A percentile compares a stretch with the other conserved stretches of the same genome.
Conservation (phyloP, 2,113 vertebrate species). For the Hippocampus mohnikei region DNA sequence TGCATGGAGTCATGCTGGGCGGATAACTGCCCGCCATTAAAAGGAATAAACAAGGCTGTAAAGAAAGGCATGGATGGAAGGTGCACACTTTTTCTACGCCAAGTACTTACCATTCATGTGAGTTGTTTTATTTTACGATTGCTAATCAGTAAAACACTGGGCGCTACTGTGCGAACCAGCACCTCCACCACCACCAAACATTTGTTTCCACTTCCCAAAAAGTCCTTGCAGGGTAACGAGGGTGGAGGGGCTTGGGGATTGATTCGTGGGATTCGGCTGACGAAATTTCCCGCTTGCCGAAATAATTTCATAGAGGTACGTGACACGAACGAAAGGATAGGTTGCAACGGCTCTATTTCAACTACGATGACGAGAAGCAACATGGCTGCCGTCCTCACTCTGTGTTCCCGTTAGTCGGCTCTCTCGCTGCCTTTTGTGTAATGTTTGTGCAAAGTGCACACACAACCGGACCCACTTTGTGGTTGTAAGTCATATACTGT, state of each 20-base stretch:
- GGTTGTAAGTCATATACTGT: background rate
- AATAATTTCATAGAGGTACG: slow-evolving; percentile 73
- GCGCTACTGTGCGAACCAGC: slow-evolving; percentile 74
- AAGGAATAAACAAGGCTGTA: slow-evolving; percentile 79
- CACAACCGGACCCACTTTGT: slow-evolving; percentile 23
- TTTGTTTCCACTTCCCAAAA: slow-evolving; percentile 75
- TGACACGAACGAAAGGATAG: slow-evolving; percentile 57
- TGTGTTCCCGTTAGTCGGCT: slow-evolving; percentile 39
- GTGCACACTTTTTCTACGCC: slow-evolving; percentile 62
- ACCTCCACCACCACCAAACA: slow-evolving; percentile 67
- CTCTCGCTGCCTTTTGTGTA: slow-evolving; percentile 13
- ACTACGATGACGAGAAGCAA: slow-evolving; percentile 50
- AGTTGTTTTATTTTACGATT: slow-evolving; percentile 85
- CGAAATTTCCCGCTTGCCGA: slow-evolving; percentile 76
- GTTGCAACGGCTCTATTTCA: slow-evolving; percentile 50
- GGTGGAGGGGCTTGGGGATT: slow-evolving; percentile 60
- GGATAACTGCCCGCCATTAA: slow-evolving; percentile 75
- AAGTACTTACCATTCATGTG: slow-evolving; percentile 79
- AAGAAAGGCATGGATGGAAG: slow-evolving; percentile 74
- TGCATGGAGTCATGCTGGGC: slow-evolving; percentile 64
- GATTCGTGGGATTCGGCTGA: slow-evolving; percentile 72
- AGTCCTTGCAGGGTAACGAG: slow-evolving; percentile 63
- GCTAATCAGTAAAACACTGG: slow-evolving; percentile 80
- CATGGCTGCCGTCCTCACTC: slow-evolving; percentile 36
- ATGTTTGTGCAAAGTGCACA: slow-evolving; percentile 42